Base-by-base conservation (phyloP, 2,113 vertebrate species). In the Heterocephalus glaber region DNA sequence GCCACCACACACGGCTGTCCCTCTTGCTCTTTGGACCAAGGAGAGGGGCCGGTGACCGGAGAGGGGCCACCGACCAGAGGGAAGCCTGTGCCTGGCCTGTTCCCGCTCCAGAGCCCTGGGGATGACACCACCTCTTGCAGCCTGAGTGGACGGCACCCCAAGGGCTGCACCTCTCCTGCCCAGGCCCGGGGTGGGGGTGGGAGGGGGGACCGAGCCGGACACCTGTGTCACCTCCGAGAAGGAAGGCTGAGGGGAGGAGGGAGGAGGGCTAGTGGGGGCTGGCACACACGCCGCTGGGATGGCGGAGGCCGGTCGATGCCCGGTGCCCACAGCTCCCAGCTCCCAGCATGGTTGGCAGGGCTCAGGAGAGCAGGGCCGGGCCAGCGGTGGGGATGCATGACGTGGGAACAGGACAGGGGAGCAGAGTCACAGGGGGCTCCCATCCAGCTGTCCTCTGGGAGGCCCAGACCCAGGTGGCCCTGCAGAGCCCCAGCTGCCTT, bases 401-500 rank as follows among this genome's bases (percentile, higher is more conserved):
- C n/a, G n/a, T n/a, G n/a, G n/a, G n/a, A n/a, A 17, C 58, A 49
- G n/a, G 47, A 0, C 26, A 44, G 30, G 13, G 83, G 13, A 33
- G 28, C 30, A 56, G 74, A 49, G 66, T 35, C 41, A 66, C 44
- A 82, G n/a, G 30, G 38, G 19, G n/a, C 12, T 19, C 28, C 24
- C 35, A 60, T 56, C 24, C 26, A n/a, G 28, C 58, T 22, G 41
- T 65, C 30, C 1, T n/a, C 13, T 1, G 3, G 3, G 17, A 52
- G 30, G 35, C 3, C 35, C 14, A 58, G 22, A 65, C 35, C 35
- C 63, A 38, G 2, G 1, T 0, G 1, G 58, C 4, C 65, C 80
- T 11, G 17, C 30, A 28, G 85, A 35, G 66, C 60, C 44, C 76
- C 54, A 77, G n/a, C 35, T 38, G 26, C 3, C 35, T 14, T 61